Percentiles rank a stretch among this genome's conserved stretches.
phyloP scores from a whole-genome alignment of 2,797 vertebrate species.

The Ctenopoma kingsleyae region DNA sequence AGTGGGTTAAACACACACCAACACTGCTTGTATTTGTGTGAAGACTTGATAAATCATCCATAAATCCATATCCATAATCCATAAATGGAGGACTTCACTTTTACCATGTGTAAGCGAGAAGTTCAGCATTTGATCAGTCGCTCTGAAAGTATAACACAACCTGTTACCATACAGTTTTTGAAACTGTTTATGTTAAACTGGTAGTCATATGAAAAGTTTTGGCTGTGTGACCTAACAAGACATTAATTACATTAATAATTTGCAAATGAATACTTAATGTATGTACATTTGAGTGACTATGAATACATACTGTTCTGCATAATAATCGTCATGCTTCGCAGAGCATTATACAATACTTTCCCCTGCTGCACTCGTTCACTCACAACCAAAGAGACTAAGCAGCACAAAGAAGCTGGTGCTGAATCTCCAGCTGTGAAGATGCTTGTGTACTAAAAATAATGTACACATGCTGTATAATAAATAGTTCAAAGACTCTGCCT shows the following conservation, averaged over 20 bases:
- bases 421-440: conserved; percentile 20
- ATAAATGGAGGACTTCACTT: not conserved
- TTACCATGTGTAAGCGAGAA: not conserved
- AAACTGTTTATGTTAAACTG: not conserved
- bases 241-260: not conserved
- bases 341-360: conserved; percentile 7
- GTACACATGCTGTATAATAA: not conserved
- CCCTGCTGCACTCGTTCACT: conserved; percentile 12
- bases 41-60: too few species aligned
- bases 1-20: not conserved
- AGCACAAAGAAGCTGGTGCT: conserved; percentile 16
- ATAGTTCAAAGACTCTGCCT: conserved; percentile 23
- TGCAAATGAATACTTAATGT: not conserved
- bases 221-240: not conserved
- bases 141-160: not conserved
- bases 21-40: not conserved
- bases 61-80: too few species aligned
- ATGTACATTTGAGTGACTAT: not conserved
- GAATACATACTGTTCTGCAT: not conserved
- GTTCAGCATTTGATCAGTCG: not conserved
- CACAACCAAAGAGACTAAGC: conserved; percentile 34
- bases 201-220: not conserved
- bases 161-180: not conserved
- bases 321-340: not conserved
- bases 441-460: conserved; percentile 25